phyloP scores from a whole-genome alignment of 2,113 vertebrate genomes.

The Coptodon rendalli region DNA sequence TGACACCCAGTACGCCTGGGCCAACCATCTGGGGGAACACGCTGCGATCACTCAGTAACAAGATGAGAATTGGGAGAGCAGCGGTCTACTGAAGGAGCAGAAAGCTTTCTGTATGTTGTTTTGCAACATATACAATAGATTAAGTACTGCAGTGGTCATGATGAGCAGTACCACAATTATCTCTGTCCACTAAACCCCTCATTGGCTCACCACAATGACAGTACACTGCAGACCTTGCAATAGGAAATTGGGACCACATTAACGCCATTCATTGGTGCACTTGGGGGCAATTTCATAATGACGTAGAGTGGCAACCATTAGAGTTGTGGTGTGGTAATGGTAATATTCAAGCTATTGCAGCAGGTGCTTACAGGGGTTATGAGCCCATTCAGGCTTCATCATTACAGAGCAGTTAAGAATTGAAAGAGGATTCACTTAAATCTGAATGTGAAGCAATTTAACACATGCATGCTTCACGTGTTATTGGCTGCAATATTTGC shows the following conservation, averaged over 20 bases:
- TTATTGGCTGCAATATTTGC: not conserved
- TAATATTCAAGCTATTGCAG: slow-evolving; percentile 63
- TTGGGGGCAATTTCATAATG: slow-evolving; percentile 35
- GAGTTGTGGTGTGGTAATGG: slow-evolving; percentile 50
- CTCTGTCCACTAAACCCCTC: slow-evolving; percentile 19
- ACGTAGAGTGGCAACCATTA: slow-evolving; percentile 53
- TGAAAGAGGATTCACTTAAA: slow-evolving; percentile 38
- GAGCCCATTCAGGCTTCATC: slow-evolving; percentile 59
- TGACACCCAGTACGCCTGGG: slow-evolving; percentile 1
- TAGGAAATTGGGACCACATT: slow-evolving; percentile 40
- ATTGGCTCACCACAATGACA: not conserved
- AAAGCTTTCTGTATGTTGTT: not conserved
- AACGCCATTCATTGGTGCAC: slow-evolving; percentile 41
- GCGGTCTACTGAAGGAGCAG: not conserved
- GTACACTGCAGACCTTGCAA: not conserved
- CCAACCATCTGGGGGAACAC: slow-evolving; percentile 9
- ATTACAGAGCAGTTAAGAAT: slow-evolving; percentile 51
- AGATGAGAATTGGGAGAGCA: not conserved
- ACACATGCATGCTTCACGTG: slow-evolving; percentile 43
- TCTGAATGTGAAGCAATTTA: slow-evolving; percentile 34
- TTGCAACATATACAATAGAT: not conserved
- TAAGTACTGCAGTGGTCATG: not conserved
- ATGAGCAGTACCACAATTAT: slow-evolving; percentile 7
- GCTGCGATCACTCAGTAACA: slow-evolving; percentile 13
- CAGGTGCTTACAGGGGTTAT: slow-evolving; percentile 65